A percentile compares a stretch with the other conserved stretches of the same genome.
Conservation (phyloP, 2,113 vertebrate genomes). For the Neopipo cinnamomea region DNA sequence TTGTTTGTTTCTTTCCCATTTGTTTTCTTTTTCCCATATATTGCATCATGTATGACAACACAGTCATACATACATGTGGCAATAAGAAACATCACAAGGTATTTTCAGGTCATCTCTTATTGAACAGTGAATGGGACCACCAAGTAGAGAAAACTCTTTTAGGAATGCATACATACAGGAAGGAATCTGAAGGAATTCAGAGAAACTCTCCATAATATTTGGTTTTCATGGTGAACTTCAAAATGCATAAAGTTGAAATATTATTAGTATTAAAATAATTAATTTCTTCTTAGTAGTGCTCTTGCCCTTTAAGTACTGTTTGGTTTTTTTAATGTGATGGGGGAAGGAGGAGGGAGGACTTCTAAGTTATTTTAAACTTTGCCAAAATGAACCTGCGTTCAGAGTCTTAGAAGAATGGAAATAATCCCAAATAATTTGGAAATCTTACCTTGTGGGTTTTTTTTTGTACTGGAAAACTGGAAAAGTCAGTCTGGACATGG, state of each 20-base stretch:
- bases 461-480: background rate
- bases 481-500: background rate
- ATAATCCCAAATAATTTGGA: conserved; percentile 47
- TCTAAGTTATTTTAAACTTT: conserved; percentile 64
- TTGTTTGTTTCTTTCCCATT: background rate
- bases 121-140: background rate
- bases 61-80: background rate
- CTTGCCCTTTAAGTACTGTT: conserved; percentile 60
- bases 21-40: background rate
- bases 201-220: background rate
- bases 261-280: background rate
- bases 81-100: background rate
- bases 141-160: background rate
- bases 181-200: background rate
- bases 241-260: background rate
- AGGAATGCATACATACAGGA: background rate
- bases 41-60: background rate
- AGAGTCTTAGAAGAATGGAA: conserved; percentile 36
- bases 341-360: conserved; percentile 60
- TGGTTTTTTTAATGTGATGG: conserved; percentile 43
- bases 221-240: background rate
- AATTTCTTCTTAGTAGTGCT: conserved; percentile 24
- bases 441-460: background rate
- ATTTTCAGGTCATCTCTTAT: background rate
- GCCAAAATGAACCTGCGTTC: conserved; percentile 61